Evolutionary conservation across 2,113 vertebrate genomes (phyloP).

Genomic region (Panthera leo): DNA sequence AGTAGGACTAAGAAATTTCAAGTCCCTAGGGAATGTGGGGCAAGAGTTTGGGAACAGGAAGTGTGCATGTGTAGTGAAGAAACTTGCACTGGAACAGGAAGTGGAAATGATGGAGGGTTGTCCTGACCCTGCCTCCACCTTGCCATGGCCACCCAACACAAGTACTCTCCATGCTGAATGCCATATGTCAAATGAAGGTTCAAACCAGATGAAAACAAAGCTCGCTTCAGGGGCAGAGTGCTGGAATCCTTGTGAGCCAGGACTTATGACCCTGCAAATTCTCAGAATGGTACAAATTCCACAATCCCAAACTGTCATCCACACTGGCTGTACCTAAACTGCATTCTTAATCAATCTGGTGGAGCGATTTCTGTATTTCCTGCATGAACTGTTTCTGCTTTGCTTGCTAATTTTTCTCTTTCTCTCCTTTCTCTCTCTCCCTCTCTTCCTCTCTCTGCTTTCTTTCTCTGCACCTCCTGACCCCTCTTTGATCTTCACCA

Average conservation of each 20-base stretch:
- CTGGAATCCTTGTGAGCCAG: not conserved
- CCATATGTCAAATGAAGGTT: not conserved
- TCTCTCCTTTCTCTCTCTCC: conserved; percentile 48
- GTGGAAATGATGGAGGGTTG: not conserved
- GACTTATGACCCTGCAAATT: not conserved
- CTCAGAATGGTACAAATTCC: conserved; percentile 18
- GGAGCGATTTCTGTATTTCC: conserved; percentile 77
- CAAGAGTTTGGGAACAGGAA: not conserved
- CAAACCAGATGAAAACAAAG: not conserved
- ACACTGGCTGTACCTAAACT: conserved; percentile 36
- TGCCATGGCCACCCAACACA: not conserved
- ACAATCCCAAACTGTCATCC: conserved; percentile 20
- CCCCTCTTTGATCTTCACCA: conserved; percentile 76
- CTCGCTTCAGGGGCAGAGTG: not conserved
- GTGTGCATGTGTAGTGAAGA: not conserved
- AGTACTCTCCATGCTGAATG: not conserved
- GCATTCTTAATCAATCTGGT: conserved; percentile 41
- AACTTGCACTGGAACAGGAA: not conserved
- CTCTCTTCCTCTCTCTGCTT: conserved; percentile 66
- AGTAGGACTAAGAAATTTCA: not conserved
- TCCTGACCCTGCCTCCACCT: not conserved
- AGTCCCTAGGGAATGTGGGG: not conserved
- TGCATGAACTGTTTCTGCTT: conserved; percentile 83
- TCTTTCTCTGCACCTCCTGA: conserved; percentile 52
- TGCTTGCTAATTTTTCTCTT: conserved; percentile 84